Conservation (phyloP, 2,113 vertebrate species). For the Loxodonta africana region DNA sequence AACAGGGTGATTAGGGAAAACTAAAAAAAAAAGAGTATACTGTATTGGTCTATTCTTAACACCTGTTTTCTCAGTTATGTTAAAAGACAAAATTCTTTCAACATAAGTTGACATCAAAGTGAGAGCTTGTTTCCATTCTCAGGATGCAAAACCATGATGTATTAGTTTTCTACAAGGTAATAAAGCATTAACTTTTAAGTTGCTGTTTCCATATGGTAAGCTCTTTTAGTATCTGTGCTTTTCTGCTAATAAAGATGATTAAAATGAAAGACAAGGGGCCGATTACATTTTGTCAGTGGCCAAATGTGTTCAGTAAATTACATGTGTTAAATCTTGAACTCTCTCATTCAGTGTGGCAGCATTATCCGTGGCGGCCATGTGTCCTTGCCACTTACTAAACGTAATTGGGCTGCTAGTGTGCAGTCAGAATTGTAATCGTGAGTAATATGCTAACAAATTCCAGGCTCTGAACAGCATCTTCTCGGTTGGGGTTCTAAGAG, state of each 20-base stretch:
- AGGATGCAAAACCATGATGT: background rate
- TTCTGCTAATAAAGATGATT: slow-evolving; percentile 75
- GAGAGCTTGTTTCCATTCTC: slow-evolving; percentile 31
- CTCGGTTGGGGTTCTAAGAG: background rate
- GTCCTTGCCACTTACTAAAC: slow-evolving; percentile 49
- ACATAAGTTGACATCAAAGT: slow-evolving; percentile 17
- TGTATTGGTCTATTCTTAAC: slow-evolving; percentile 43
- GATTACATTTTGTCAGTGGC: slow-evolving; percentile 72
- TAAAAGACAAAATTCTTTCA: slow-evolving; percentile 54
- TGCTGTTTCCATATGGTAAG: slow-evolving; percentile 57
- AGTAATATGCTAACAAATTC: slow-evolving; percentile 14
- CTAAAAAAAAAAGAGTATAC: background rate
- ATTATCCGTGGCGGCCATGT: slow-evolving; percentile 61
- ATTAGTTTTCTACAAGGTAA: slow-evolving; percentile 30
- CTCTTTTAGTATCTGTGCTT: slow-evolving; percentile 62
- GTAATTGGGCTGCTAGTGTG: slow-evolving; percentile 50
- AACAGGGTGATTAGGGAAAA: slow-evolving; percentile 47
- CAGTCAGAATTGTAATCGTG: slow-evolving; percentile 13
- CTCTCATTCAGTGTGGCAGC: slow-evolving; percentile 72
- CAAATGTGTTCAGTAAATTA: slow-evolving; percentile 65
- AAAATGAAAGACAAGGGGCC: slow-evolving; percentile 71
- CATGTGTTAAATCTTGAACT: slow-evolving; percentile 73
- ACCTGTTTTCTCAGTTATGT: slow-evolving; percentile 21
- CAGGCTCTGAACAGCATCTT: background rate
- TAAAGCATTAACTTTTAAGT: slow-evolving; percentile 69